Evolutionary conservation across 2,113 vertebrate genomes (phyloP).

Genomic region (Mellivora capensis): DNA sequence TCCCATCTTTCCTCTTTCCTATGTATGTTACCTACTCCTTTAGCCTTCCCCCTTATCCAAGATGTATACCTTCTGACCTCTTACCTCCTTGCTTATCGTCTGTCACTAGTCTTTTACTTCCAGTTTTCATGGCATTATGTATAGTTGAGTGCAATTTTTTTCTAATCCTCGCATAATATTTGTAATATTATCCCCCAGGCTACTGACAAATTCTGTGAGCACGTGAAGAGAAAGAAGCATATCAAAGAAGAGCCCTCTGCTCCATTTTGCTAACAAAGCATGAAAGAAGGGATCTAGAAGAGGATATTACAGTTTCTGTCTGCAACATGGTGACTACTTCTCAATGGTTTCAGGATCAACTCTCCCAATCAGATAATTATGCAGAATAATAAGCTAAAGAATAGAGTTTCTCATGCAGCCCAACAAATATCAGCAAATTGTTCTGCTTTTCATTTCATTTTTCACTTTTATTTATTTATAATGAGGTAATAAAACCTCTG

Average conservation of each 20-base stretch:
- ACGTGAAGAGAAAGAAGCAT: background rate
- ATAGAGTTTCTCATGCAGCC: background rate
- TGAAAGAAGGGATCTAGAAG: background rate
- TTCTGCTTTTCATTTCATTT: background rate
- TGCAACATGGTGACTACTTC: background rate
- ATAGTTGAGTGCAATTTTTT: background rate
- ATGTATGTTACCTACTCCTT: background rate
- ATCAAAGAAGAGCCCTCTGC: background rate
- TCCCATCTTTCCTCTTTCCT: background rate
- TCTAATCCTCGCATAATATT: background rate
- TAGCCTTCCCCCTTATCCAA: background rate
- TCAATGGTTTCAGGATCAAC: background rate
- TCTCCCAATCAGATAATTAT: background rate
- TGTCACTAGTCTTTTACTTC: background rate
- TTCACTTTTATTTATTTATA: background rate
- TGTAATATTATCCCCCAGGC: background rate
- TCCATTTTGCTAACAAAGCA: background rate
- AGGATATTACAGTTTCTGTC: background rate
- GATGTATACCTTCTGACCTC: background rate
- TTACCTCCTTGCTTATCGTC: background rate
- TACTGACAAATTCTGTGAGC: background rate
- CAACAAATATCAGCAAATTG: background rate
- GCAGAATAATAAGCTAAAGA: background rate
- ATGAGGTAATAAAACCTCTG: background rate
- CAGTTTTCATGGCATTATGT: background rate